These are phyloP conservation scores for Sphaeridia pumilis DNA, from an alignment of 2,888 invertebrate genomes.

Conservation along the genomic window DNA sequence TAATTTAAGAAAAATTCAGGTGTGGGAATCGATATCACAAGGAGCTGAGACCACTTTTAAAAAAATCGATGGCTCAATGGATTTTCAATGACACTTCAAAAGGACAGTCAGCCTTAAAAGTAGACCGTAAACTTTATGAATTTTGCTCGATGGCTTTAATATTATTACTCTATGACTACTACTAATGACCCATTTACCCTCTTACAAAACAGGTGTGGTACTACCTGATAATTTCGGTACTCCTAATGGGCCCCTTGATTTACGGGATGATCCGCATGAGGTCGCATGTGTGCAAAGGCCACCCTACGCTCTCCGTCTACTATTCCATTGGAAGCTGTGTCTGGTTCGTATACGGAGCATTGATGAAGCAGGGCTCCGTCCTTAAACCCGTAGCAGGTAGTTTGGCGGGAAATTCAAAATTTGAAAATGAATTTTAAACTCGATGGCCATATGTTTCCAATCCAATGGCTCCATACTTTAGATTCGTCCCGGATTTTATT, in stretches of 20 bases:
- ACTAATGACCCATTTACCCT: too few species aligned
- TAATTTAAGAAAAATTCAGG: too few species aligned
- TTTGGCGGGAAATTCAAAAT: constrained; percentile 35
- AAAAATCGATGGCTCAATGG: too few species aligned
- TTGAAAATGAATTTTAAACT: neutral
- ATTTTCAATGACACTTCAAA: too few species aligned
- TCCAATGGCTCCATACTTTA: too few species aligned
- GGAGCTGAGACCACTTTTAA: too few species aligned
- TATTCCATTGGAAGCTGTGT: constrained; percentile 59
- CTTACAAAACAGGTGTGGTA: constrained; percentile 58
- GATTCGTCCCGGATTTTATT: constrained; percentile 72
- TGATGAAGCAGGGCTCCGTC: constrained; percentile 75
- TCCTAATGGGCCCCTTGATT: constrained; percentile 66
- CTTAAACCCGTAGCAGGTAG: constrained; percentile 69
- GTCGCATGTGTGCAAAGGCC: constrained; percentile 49
- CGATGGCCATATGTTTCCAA: too few species aligned
- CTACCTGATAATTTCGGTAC: constrained; percentile 56
- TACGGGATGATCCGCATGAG: constrained; percentile 51
- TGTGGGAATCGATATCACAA: too few species aligned
- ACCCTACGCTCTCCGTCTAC: constrained; percentile 38
- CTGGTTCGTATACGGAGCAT: constrained; percentile 78
- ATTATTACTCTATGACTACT: too few species aligned
- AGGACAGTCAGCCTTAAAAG: too few species aligned
- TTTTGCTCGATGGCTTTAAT: too few species aligned
- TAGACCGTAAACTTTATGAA: too few species aligned